Evolutionary conservation across 2,888 invertebrate species (phyloP).

Genomic region (Octonoba sinensis): DNA sequence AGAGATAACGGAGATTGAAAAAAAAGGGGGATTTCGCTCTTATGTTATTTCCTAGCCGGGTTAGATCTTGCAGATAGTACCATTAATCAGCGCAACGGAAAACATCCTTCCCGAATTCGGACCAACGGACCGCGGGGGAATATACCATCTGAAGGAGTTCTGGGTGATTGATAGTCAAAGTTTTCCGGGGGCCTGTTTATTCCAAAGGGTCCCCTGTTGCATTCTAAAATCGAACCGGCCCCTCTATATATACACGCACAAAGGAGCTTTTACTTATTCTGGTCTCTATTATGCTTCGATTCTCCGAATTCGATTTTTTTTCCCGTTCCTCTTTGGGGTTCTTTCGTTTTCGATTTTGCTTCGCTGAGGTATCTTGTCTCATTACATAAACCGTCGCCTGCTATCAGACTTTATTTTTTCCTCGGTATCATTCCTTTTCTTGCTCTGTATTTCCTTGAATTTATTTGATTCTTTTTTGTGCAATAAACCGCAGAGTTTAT

Average conservation of each 20-base stretch:
- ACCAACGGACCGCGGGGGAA: conserved; percentile 46
- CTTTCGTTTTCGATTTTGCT: conserved; percentile 51
- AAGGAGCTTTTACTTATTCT: conserved; percentile 44
- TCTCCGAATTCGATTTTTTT: conserved; percentile 34
- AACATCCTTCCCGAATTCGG: conserved; percentile 60
- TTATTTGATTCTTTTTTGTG: conserved; percentile 1
- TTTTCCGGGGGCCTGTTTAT: conserved; percentile 62
- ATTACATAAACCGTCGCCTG: conserved; percentile 60
- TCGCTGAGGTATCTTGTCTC: conserved; percentile 55
- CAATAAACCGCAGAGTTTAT: conserved; percentile 27
- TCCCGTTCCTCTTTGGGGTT: conserved; percentile 16
- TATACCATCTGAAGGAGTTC: conserved; percentile 37
- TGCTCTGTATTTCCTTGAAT: background rate
- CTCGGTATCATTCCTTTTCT: conserved; percentile 3
- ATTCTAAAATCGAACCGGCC: conserved; percentile 54
- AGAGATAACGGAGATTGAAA: conserved; percentile 5
- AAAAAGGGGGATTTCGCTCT: background rate
- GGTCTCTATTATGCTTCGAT: conserved; percentile 60
- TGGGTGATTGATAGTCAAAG: conserved; percentile 60
- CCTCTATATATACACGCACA: conserved; percentile 19
- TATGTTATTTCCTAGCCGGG: conserved; percentile 49
- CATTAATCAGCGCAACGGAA: conserved; percentile 61
- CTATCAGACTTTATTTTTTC: conserved; percentile 42
- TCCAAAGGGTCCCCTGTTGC: conserved; percentile 64
- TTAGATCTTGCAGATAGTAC: conserved; percentile 44